These are phyloP conservation scores for Antigone vipio DNA, from an alignment of 2,113 vertebrate species.

Conservation along the genomic window DNA sequence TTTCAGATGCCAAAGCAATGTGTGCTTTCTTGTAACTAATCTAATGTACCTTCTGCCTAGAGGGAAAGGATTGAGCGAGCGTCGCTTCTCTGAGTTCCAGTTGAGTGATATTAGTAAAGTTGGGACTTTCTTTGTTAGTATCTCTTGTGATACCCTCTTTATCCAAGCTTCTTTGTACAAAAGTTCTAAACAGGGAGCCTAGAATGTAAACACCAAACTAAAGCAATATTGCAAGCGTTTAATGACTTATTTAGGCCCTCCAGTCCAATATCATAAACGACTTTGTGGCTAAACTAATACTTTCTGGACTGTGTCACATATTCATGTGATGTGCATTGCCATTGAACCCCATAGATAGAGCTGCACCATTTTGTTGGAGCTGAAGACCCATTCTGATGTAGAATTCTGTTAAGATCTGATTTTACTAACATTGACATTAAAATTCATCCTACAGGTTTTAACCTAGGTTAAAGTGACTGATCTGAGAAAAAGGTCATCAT, in stretches of 20 bases:
- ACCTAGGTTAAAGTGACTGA: not conserved
- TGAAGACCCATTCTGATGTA: not conserved
- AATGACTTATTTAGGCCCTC: not conserved
- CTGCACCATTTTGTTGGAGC: not conserved
- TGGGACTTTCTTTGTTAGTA: not conserved
- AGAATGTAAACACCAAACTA: not conserved
- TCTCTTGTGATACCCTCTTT: not conserved
- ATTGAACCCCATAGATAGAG: not conserved
- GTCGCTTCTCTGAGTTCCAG: not conserved
- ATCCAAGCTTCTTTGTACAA: not conserved
- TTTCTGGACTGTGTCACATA: not conserved
- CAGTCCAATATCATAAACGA: not conserved
- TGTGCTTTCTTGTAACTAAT: not conserved
- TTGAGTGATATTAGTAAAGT: not conserved
- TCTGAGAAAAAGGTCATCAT: not conserved
- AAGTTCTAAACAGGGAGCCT: not conserved
- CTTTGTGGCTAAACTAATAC: not conserved
- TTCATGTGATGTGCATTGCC: not conserved
- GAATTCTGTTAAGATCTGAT: not conserved
- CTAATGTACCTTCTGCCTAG: not conserved
- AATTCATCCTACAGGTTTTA: not conserved
- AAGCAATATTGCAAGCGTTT: not conserved
- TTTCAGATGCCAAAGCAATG: not conserved
- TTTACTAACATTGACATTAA: not conserved
- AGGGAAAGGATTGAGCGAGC: not conserved